Evolutionary conservation across 1,140 invertebrate species (phyloP), one percentile per base, ranked within the genome.

Genomic region (Teleogryllus occipitalis): DNA sequence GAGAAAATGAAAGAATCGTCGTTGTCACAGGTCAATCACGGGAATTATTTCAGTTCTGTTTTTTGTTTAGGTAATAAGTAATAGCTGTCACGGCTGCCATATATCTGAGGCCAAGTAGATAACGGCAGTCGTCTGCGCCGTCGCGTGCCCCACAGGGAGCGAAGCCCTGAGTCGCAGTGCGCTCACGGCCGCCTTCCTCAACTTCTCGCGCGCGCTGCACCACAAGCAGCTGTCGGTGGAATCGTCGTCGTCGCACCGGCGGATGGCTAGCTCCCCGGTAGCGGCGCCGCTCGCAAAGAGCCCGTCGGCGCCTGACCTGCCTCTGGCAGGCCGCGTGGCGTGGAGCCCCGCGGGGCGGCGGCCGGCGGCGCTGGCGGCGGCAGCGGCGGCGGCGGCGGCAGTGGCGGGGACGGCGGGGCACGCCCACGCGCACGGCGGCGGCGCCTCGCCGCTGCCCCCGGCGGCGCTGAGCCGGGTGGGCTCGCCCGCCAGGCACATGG

Each of bases 161-260:
- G 80, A 79, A 65, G 80, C 48, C 78, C 15, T 65, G 74, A 81
- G 54, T 27, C 82, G 92, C 82, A 86, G 90, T 78, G 89, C 91
- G 18, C 85, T 94, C 81, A 94, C 93, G 54, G 89, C 91, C 7
- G 91, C 92, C 73, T 90, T 93, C 81, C 84, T 93, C 78, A 89
- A 92, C 79, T 93, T 93, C 83, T 93, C 92, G 7, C 89, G 90
- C 83, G 89, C 88, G 8, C 85, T 93, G 47, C 88, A 88, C 81
- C 85, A 87, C 73, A 27, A 65, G 8, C 78, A 79, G 39, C 73
- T 72, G 14, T 79, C 78, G 18, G 47, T 72, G 46, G 78, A 79
- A 14, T 79, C 78, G 8, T 27, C 65, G 18, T 49, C 73, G n/a
- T 79, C 73, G 8, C 76, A 77, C 21, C 39, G 78, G 21, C 54